Evolutionary conservation across 2,888 invertebrate species (phyloP), one percentile per base, ranked within the genome.

Genomic region (Lutraria lutraria): DNA sequence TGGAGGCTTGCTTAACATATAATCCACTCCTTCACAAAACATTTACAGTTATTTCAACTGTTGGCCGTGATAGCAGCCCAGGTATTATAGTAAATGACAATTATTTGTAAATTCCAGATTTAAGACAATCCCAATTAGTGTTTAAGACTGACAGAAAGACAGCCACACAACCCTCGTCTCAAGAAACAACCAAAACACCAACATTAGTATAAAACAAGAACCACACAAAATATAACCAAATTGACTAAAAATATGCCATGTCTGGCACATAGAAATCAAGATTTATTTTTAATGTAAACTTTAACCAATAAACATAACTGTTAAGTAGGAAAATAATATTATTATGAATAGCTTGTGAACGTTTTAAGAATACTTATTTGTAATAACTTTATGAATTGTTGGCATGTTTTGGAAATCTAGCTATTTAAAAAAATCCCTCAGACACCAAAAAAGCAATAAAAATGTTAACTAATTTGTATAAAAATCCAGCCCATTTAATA

Each of bases 41-140:
- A 68, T n/a, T 68, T 68, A 25, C n/a, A 68, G 25, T 8, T 68
- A 68, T 68, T 68, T 68, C 12, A 68, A 68, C 63, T 25, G 25
- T n/a, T 68, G n/a, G 63, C 63, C 63, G 25, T 68, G 63, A 68
- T 12, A 25, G 63, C 13, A 12, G 63, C n/a, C 63, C 12, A 25
- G 10, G 25, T 68, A 68, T 25, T 68, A 68, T 68, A 68, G 63
- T 68, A 68, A 25, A 68, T 68, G 63, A 68, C 63, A 68, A 68
- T 68, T 68, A 68, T 25, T 68, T 68, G 63, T 68, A 68, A 68
- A 68, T 25, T n/a, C 25, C 63, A 68, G 25, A 68, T 68, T 25
- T 25, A 68, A 68, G 63, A 68, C 63, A 68, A n/a, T 68, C 12
- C n/a, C n/a, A 68, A 68, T 68, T n/a, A 68, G 63, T 68, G 25